Base-by-base conservation (phyloP, 2,888 invertebrate species). In the Drosophila neotestacea region DNA sequence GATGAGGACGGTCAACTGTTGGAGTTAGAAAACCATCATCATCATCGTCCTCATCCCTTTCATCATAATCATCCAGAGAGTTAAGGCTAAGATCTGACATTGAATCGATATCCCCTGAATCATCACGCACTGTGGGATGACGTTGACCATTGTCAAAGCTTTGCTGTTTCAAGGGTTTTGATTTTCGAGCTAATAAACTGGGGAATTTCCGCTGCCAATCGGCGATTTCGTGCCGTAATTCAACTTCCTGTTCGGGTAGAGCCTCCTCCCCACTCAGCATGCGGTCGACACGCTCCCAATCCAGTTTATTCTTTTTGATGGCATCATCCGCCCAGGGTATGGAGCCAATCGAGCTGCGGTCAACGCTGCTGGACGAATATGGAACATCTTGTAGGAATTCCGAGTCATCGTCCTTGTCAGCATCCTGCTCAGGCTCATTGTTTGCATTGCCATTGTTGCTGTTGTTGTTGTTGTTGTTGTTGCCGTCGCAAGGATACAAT, bases 251-350 rank as follows among this genome's bases (percentile, higher is more conserved):
- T 0, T 88, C 86, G 0, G 75, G 69, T 22, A 92, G 51, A 0
- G 75, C 44, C 36, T 92, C 86, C 61, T 92, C 88, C 0, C 92
- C 91, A 36, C 86, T 81, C 41, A 93, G 77, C 86, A 92, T 90
- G 7, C 91, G 81, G 47, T 93, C 92, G 4, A 93, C 89, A 11
- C 86, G 88, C 58, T 92, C 92, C 93, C 93, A 93, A 71, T 91
- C 92, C 16, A 89, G 67, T 75, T 91, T 90, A 64, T 93, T 93
- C 70, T 92, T 91, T 56, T 92, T 92, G 11, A 93, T 91, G 13
- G 93, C 92, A 85, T 93, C 93, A 63, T 92, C 92, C 3, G 92
- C 92, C 93, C 93, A 93, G 0, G 92, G 92, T 64, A 93, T 92
- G 28, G 92, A 92, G n/a, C 92, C 91, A 58, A 92, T 89, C 6